Conservation (phyloP, 1,140 invertebrate species). For the Apis florea region DNA sequence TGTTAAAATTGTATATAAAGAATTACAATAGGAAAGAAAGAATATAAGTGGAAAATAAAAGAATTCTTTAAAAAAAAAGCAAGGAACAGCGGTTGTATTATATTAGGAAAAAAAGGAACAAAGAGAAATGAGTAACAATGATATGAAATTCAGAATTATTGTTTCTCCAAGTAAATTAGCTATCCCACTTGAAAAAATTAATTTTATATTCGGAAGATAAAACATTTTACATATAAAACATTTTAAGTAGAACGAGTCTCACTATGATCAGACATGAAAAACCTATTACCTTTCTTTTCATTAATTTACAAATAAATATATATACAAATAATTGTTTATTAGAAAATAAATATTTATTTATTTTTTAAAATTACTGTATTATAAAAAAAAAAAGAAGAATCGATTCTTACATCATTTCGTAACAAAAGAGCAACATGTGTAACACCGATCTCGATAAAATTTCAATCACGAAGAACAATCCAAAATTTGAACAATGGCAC, state of each 20-base stretch:
- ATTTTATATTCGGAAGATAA: not conserved
- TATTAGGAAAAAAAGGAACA: not conserved
- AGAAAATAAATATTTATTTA: too few relatives aligned
- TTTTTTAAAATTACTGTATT: too few relatives aligned
- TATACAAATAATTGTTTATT: not conserved
- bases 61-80: not conserved
- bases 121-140: not conserved
- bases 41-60: not conserved
- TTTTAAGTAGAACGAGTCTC: too few relatives aligned
- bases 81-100: constrained; percentile 3
- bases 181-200: not conserved
- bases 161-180: not conserved
- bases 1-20: not conserved
- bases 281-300: too few relatives aligned
- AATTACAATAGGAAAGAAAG: too few relatives aligned
- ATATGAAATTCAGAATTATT: constrained; percentile 3
- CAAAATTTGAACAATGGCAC: not conserved
- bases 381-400: too few relatives aligned
- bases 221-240: too few relatives aligned
- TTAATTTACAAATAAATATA: not conserved
- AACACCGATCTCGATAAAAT: not conserved
- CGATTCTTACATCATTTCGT: too few relatives aligned
- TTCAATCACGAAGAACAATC: not conserved
- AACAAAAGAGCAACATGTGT: not conserved
- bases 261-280: too few relatives aligned